Evolutionary conservation across 2,888 invertebrate genomes (phyloP), one percentile per base, ranked within the genome.

Genomic region (Eristalis pertinax): DNA sequence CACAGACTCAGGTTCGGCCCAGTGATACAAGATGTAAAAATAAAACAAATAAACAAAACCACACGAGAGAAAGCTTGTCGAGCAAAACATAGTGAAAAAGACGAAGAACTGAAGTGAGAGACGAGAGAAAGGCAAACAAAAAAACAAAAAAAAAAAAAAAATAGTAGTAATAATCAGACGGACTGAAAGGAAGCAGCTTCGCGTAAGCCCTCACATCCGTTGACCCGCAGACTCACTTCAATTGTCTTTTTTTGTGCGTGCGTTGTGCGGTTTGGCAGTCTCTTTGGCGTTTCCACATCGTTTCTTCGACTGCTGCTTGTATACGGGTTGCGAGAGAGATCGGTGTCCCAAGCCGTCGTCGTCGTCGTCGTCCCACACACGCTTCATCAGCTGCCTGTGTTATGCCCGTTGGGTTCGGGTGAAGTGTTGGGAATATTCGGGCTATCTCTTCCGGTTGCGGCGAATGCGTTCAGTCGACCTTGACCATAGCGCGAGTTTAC

Each of bases 61-160:
- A 78, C 62, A 78, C 26, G 62, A 86, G 85, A 78, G 86, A 86
- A 83, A 86, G 86, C 86, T 85, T 82, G 60, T 35, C 2, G 13
- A 80, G 80, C 76, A 81, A 77, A 77, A 69, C 64, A 72, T 24
- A 72, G 43, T 22, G 10, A 43, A 38, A n/a, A 64, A 64, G 19
- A 35, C n/a, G 22, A 19, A 65, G 38, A 41, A 62, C 19, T 4
- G 35, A 7, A 75, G 11, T 10, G 5, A 19, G 19, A 60, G 58
- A 58, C 15, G n/a, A n/a, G n/a, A n/a, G n/a, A n/a, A n/a, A n/a
- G n/a, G n/a, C n/a, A n/a, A n/a, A n/a, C n/a, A n/a, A n/a, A 35
- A 77, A 35, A 4, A 65, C 60, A 72, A 68, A 63, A 15, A 58
- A 58, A 65, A 35, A 4, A 65, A 62, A 72, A 68, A 63, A 15